Evolutionary conservation across 2,888 invertebrate species (phyloP).

Genomic region (Lycaena phlaeas): DNA sequence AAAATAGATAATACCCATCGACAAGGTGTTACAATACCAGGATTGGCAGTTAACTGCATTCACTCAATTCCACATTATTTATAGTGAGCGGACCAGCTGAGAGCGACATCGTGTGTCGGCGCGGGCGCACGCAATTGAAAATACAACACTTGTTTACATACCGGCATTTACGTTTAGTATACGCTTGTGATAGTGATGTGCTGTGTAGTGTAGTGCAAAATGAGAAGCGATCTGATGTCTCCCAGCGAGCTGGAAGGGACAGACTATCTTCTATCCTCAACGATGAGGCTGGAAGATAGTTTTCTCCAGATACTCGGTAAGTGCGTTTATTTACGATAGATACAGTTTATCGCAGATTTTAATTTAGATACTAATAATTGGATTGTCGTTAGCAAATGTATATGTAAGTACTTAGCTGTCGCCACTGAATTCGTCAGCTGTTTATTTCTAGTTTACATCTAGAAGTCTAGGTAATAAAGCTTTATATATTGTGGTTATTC

Average conservation of each 20-base stretch:
- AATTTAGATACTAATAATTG: no score
- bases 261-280: constrained; percentile 75
- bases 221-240: constrained; percentile 66
- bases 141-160: constrained; percentile 14
- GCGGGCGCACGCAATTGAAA: constrained; percentile 21
- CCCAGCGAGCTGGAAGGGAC: constrained; percentile 75
- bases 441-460: no score
- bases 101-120: constrained; percentile 24
- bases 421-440: no score
- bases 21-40: constrained; percentile 11
- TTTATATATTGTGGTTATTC: no score
- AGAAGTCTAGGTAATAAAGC: no score
- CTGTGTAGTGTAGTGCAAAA: constrained; percentile 36
- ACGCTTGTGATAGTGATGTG: constrained; percentile 24
- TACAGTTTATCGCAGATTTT: no score
- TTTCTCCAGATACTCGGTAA: constrained; percentile 76
- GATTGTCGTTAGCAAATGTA: no score
- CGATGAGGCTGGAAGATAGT: constrained; percentile 74
- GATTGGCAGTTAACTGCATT: constrained; percentile 40
- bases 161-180: constrained; percentile 2
- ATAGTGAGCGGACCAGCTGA: constrained; percentile 66
- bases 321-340: no score
- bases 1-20: not conserved
- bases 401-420: no score
- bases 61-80: constrained; percentile 62